Conservation (phyloP, 2,797 vertebrate species). For the Buceros bicornis region DNA sequence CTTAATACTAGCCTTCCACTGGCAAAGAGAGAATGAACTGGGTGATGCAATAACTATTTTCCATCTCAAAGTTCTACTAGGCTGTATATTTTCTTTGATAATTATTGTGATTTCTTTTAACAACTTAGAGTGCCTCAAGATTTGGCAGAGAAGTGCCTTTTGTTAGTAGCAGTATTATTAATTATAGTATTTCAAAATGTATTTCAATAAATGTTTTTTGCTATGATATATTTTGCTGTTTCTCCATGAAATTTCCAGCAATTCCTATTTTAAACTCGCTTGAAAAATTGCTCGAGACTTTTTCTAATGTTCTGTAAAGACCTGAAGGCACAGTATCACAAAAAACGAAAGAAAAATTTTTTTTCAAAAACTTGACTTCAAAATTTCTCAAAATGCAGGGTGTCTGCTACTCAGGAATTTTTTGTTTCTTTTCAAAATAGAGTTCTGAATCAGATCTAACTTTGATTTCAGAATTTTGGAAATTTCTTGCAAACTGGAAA, state of each 20-base stretch:
- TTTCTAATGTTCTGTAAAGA: neutral
- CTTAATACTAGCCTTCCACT: neutral
- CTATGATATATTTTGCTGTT: neutral
- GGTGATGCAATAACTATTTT: conserved; percentile 19
- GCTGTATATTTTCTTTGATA: conserved; percentile 23
- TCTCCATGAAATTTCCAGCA: neutral
- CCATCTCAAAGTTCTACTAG: conserved; percentile 6
- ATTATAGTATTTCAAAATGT: conserved; percentile 35
- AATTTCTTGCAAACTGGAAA: neutral
- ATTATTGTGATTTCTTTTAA: conserved; percentile 57
- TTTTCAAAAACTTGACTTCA: neutral
- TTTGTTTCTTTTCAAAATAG: neutral
- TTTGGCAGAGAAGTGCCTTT: conserved; percentile 22
- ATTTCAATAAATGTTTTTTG: conserved; percentile 6
- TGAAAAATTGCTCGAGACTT: neutral
- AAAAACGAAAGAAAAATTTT: neutral
- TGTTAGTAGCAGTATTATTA: conserved; percentile 36
- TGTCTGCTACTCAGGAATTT: neutral
- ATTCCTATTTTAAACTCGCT: neutral
- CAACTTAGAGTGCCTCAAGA: neutral
- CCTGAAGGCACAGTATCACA: neutral
- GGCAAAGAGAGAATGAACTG: neutral
- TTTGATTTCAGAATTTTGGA: neutral
- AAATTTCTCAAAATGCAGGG: neutral
- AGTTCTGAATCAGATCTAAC: neutral